These are phyloP conservation scores for Hestina assimilis DNA, from an alignment of 1,140 invertebrate genomes.

Conservation along the genomic window DNA sequence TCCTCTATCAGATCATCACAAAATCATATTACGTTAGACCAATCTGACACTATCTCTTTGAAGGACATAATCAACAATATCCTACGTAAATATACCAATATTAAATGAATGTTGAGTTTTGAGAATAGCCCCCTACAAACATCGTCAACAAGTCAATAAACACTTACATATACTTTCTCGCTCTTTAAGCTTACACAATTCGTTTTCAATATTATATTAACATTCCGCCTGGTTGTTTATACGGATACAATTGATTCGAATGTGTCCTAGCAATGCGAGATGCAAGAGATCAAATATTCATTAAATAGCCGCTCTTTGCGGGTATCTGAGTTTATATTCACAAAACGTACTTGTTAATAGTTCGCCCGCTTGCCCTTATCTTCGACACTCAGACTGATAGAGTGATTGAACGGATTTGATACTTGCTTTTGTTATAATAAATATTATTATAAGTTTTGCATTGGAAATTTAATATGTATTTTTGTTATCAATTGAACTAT, in stretches of 20 bases:
- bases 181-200: not conserved
- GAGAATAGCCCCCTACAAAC: no score
- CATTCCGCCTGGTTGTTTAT: conserved; percentile 35
- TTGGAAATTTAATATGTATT: not conserved
- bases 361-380: conserved; percentile 61
- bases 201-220: conserved; percentile 21
- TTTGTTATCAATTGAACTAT: not conserved
- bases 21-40: no score
- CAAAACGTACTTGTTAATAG: conserved; percentile 67
- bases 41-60: no score
- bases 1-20: no score
- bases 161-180: no score
- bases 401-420: conserved; percentile 37
- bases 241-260: conserved; percentile 61
- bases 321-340: conserved; percentile 61
- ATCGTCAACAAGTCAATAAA: no score
- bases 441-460: not conserved
- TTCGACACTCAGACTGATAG: conserved; percentile 59
- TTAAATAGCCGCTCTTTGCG: conserved; percentile 55
- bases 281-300: conserved; percentile 70
- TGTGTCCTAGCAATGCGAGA: conserved; percentile 41
- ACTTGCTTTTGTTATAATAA: conserved; percentile 26
- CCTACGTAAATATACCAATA: no score
- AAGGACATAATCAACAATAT: no score
- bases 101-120: no score